A percentile compares a stretch with the other conserved stretches of the same genome.
These are phyloP conservation scores for Semaprochilodus insignis DNA, from an alignment of 2,797 vertebrate species.

Conservation along the genomic window DNA sequence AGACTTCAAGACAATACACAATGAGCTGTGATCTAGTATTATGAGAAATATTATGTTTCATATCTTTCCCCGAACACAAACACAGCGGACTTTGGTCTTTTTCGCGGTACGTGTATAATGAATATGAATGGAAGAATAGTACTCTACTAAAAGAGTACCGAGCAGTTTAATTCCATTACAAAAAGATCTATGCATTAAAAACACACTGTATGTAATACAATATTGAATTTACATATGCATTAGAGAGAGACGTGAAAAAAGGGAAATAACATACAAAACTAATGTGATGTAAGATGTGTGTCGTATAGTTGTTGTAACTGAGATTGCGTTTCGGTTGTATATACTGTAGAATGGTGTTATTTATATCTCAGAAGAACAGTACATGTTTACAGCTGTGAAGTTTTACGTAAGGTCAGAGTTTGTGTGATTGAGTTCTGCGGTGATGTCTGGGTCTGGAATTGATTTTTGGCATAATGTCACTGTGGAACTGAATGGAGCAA, in stretches of 20 bases:
- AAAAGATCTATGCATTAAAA: background rate
- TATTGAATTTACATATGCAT: background rate
- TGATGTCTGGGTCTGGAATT: background rate
- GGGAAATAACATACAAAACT: background rate
- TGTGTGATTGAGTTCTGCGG: background rate
- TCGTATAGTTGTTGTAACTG: background rate
- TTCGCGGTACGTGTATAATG: no score
- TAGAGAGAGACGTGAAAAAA: background rate
- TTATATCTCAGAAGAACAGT: constrained; percentile 12
- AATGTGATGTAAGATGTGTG: background rate
- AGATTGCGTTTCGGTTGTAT: background rate
- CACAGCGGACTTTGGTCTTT: background rate
- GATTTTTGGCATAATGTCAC: background rate
- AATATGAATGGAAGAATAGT: background rate
- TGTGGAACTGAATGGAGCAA: background rate
- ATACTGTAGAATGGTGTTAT: constrained; percentile 16
- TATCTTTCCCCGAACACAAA: background rate
- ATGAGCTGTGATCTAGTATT: background rate
- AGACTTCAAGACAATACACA: background rate
- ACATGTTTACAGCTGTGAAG: constrained; percentile 9
- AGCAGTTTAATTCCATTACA: background rate
- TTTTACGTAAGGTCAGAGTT: background rate
- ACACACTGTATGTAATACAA: background rate
- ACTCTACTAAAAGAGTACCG: background rate
- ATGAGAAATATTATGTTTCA: background rate